A percentile compares a stretch with the other conserved stretches of the same genome.
phyloP scores from a whole-genome alignment of 1,140 invertebrate genomes.

The Achroia grisella region DNA sequence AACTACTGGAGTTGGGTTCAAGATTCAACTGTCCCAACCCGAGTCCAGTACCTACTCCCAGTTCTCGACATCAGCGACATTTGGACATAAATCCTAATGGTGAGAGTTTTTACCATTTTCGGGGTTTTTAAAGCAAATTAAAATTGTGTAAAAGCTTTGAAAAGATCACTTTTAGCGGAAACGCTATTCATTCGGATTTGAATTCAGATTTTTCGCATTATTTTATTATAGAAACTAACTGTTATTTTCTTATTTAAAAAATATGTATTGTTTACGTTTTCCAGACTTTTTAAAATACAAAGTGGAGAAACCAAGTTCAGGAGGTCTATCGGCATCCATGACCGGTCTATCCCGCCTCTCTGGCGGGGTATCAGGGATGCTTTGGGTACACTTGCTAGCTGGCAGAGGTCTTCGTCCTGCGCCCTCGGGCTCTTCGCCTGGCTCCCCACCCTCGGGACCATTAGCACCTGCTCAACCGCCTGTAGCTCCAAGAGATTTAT shows the following conservation, averaged over 20 bases:
- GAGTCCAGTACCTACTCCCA: slow-evolving; percentile 81
- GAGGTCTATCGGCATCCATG: slow-evolving; percentile 63
- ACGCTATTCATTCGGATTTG: too few species aligned
- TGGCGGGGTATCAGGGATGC: slow-evolving; percentile 86
- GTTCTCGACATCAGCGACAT: slow-evolving; percentile 84
- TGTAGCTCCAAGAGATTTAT: slow-evolving; percentile 87
- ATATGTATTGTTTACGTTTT: slow-evolving; percentile 13
- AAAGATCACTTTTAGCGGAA: too few species aligned
- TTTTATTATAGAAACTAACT: too few species aligned
- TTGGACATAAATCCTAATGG: slow-evolving; percentile 91
- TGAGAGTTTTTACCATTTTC: too few species aligned
- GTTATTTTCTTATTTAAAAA: background rate
- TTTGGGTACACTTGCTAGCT: slow-evolving; percentile 92
- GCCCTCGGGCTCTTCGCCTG: slow-evolving; percentile 79
- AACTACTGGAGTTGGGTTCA: slow-evolving; percentile 82
- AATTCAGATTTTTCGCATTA: too few species aligned
- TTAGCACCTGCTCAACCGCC: slow-evolving; percentile 65
- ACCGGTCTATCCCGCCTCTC: slow-evolving; percentile 63
- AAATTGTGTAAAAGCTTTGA: too few species aligned
- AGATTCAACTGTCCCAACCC: slow-evolving; percentile 75
- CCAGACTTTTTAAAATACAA: slow-evolving; percentile 94
- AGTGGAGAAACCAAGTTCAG: slow-evolving; percentile 83
- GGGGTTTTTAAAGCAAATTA: too few species aligned
- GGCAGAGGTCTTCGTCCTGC: slow-evolving; percentile 90
- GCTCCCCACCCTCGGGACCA: slow-evolving; percentile 73